Base-by-base conservation (phyloP, 2,797 vertebrate genomes). In the Melanotaenia pygmaea region DNA sequence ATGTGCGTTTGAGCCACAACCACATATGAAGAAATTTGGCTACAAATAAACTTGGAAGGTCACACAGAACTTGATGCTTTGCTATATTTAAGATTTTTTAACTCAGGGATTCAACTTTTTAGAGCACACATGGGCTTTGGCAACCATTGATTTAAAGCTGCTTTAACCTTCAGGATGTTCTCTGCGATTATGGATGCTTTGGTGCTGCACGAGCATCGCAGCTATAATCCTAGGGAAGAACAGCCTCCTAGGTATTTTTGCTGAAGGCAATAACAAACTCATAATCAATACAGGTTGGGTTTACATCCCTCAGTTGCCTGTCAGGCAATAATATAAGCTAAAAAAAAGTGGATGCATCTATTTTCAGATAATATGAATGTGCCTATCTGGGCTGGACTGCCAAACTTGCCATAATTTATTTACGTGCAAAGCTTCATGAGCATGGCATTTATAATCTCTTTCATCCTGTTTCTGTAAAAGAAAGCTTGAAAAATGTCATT, bases 221-320 rank as follows among this genome's bases (percentile, higher is more conserved):
- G 70, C 67, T 67, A 64, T 88, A 83, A 85, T 84, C 85, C 86
- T 69, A 32, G 37, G n/a, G 66, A 84, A 73, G 77, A 84, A 73
- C 70, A 58, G 11, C 77, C 87, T 81, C 67, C 65, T 73, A 79
- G 86, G 64, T 87, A 62, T 84, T 87, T 86, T 66, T 81, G 80
- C 82, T 77, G 0, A 3, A 58, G 70, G 78, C 79, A 85, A 75
- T 57, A 87, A 84, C 83, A 88, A 83, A 81, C 70, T 70, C 69
- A 43, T 82, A 79, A 76, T 85, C 84, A 70, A 84, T 80, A 78
- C 70, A 59, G 69, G 69, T 51, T 54, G 65, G 59, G 68, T 76
- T 83, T 63, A 77, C 74, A 72, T 56, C 68, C 57, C 67, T 76
- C 38, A 66, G 73, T 60, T 84, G 70, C 76, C 80, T 68, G 58